These are phyloP conservation scores for Asbolus verrucosus DNA, from an alignment of 1,140 invertebrate species.

Conservation along the genomic window DNA sequence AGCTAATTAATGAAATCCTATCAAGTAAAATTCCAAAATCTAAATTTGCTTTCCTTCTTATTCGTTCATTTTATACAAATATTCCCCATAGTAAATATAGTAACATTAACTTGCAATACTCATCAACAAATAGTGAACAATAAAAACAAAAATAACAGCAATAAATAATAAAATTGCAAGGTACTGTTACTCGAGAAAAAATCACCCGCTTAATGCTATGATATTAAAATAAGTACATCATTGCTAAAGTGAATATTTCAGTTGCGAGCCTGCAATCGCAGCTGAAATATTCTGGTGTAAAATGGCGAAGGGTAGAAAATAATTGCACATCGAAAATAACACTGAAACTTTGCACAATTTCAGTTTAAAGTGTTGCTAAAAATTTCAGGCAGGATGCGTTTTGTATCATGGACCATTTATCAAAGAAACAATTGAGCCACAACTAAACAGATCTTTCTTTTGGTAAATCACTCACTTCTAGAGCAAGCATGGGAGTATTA, in stretches of 20 bases:
- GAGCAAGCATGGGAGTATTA: constrained; percentile 29
- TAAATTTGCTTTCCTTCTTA: constrained; percentile 33
- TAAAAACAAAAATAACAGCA: constrained; percentile 60
- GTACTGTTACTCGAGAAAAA: constrained; percentile 48
- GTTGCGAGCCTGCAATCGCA: constrained; percentile 25
- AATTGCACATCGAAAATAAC: constrained; percentile 35
- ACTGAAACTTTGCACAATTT: background rate
- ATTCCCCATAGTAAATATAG: constrained; percentile 46
- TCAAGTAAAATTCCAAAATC: constrained; percentile 42
- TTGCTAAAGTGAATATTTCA: constrained; percentile 30
- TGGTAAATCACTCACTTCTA: constrained; percentile 39
- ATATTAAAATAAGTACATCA: constrained; percentile 56
- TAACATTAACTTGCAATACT: constrained; percentile 60
- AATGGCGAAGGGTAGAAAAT: constrained; percentile 37
- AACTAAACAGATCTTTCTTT: constrained; percentile 29
- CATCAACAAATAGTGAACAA: constrained; percentile 53
- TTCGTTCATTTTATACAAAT: constrained; percentile 60
- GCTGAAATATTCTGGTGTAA: constrained; percentile 24
- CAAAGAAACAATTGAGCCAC: constrained; percentile 37
- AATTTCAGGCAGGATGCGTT: constrained; percentile 42
- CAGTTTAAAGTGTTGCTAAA: constrained; percentile 27
- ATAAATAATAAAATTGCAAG: constrained; percentile 55
- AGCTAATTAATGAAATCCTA: constrained; percentile 37
- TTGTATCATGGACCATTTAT: constrained; percentile 32
- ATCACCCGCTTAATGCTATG: constrained; percentile 39